Evolutionary conservation across 2,888 invertebrate genomes (phyloP).

Genomic region (Artemia sinica): DNA sequence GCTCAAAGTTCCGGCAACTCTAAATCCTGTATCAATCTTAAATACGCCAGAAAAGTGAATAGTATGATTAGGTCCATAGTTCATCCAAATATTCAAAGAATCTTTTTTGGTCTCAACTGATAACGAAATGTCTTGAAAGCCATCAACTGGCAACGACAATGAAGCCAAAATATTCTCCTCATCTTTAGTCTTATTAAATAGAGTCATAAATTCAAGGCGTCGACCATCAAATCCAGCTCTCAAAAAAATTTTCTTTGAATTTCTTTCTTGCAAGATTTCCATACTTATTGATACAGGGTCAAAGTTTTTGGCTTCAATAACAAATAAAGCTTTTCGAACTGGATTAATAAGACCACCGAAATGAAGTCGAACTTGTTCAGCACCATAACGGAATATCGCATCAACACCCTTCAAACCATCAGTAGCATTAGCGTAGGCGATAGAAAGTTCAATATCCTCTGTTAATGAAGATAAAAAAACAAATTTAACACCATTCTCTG

Average conservation of each 20-base stretch:
- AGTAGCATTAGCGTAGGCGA: not conserved
- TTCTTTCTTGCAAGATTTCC: not conserved
- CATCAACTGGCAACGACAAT: constrained; percentile 23
- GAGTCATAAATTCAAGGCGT: constrained; percentile 20
- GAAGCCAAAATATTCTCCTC: constrained; percentile 20
- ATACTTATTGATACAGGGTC: not conserved
- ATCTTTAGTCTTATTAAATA: constrained; percentile 17
- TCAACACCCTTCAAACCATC: not conserved
- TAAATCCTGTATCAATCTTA: constrained; percentile 19
- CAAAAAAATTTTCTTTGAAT: constrained; percentile 15
- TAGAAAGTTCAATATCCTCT: not conserved
- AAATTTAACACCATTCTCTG: not conserved
- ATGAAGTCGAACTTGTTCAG: not conserved
- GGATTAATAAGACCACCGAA: not conserved
- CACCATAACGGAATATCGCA: not conserved
- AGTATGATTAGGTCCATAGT: constrained; percentile 21
- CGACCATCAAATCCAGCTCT: constrained; percentile 17
- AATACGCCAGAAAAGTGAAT: constrained; percentile 22
- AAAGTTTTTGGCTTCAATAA: not conserved
- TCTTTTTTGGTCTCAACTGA: constrained; percentile 22
- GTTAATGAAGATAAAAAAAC: not conserved
- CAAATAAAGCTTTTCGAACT: not conserved
- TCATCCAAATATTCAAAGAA: constrained; percentile 20
- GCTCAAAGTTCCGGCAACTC: constrained; percentile 22
- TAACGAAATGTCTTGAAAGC: constrained; percentile 19